phyloP scores from a whole-genome alignment of 1,140 invertebrate genomes.

The Ceratoteleas bidentatus region DNA sequence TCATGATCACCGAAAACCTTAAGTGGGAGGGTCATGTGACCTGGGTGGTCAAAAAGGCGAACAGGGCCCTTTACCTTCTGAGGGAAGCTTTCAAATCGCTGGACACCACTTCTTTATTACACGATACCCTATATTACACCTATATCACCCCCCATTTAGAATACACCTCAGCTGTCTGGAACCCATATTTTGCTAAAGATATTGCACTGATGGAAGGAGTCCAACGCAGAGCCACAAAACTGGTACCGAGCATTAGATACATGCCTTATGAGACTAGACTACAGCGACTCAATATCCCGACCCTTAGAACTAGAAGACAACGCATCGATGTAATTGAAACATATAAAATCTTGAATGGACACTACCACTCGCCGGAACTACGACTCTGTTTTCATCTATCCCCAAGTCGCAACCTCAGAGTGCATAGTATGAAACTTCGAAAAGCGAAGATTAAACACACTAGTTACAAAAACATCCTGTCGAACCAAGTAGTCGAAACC shows the following conservation, averaged over 20 bases:
- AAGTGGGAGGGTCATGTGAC: background rate
- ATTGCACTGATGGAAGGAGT: background rate
- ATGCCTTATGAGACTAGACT: background rate
- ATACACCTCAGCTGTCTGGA: background rate
- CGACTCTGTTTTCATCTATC: too few relatives aligned
- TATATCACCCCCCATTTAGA: background rate
- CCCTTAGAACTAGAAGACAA: background rate
- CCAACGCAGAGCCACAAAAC: conserved; percentile 2
- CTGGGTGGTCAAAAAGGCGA: background rate
- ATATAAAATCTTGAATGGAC: too few relatives aligned
- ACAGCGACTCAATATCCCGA: background rate
- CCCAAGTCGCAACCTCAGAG: too few relatives aligned
- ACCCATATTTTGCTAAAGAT: conserved; percentile 2
- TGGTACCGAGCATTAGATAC: background rate
- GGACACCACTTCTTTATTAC: background rate
- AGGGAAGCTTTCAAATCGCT: background rate
- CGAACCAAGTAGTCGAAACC: too few relatives aligned
- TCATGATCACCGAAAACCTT: background rate
- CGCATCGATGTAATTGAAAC: background rate
- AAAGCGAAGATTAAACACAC: too few relatives aligned
- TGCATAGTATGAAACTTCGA: too few relatives aligned
- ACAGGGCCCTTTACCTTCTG: background rate
- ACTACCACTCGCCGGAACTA: too few relatives aligned
- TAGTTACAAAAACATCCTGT: too few relatives aligned
- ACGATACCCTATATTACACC: background rate